These are phyloP conservation scores for Ophiothrix spiculata DNA, from an alignment of 35 echinoderm and acorn worm species.

Conservation along the genomic window DNA sequence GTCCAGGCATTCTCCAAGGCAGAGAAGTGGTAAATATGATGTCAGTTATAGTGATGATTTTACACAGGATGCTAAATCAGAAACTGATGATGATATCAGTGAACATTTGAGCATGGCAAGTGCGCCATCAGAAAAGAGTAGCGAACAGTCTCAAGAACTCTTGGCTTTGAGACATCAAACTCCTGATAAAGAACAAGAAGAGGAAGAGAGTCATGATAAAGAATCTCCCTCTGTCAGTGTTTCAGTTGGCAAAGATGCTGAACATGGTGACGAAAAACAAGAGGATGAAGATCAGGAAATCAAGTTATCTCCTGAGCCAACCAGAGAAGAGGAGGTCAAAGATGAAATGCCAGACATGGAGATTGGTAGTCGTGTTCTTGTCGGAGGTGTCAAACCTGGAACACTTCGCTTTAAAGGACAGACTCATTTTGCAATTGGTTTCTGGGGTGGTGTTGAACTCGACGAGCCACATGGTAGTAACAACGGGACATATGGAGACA, in stretches of 20 bases:
- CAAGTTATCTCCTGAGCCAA: not conserved
- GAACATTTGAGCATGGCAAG: slow-evolving; percentile 81
- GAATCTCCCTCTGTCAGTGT: slow-evolving; percentile 28
- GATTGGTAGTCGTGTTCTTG: slow-evolving; percentile 55
- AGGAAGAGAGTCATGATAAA: not conserved
- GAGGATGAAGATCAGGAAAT: not conserved
- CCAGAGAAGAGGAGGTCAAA: slow-evolving; percentile 6
- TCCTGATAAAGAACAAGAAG: slow-evolving; percentile 1
- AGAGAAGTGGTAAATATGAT: slow-evolving; percentile 33
- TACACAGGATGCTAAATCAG: slow-evolving; percentile 44
- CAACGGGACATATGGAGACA: slow-evolving; percentile 54
- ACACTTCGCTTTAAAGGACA: slow-evolving; percentile 72
- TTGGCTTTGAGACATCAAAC: slow-evolving; percentile 43
- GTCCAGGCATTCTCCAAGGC: slow-evolving; percentile 9
- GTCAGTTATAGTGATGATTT: slow-evolving; percentile 80
- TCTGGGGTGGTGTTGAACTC: slow-evolving; percentile 81
- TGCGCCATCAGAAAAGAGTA: slow-evolving; percentile 58
- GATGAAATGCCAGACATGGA: slow-evolving; percentile 37
- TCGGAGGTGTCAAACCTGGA: slow-evolving; percentile 55
- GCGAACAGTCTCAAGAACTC: slow-evolving; percentile 31
- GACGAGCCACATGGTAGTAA: slow-evolving; percentile 68
- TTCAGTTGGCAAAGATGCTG: slow-evolving; percentile 11
- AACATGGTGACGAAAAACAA: slow-evolving; percentile 22
- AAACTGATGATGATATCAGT: slow-evolving; percentile 97
- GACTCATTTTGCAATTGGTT: slow-evolving; percentile 44